Conservation (phyloP, 2,113 vertebrate species). For the Corvus moneduloides region DNA sequence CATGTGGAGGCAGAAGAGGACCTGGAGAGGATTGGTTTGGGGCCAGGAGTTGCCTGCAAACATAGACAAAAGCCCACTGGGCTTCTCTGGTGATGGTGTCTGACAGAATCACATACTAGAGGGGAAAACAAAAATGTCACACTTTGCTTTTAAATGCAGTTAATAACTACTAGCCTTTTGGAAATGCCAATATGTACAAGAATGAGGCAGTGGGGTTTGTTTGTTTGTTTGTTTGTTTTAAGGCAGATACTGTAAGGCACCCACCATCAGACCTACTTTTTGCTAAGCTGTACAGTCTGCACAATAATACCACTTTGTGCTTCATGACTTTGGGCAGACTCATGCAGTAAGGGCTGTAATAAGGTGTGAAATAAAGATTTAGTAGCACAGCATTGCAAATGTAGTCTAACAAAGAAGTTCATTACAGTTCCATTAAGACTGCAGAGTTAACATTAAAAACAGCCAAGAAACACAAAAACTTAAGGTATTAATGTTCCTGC, state of each 20-base stretch:
- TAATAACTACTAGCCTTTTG: neutral
- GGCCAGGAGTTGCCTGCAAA: neutral
- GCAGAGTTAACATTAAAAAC: slow-evolving; percentile 13
- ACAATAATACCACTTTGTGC: neutral
- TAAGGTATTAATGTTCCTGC: neutral
- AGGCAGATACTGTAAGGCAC: neutral
- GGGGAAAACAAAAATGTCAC: neutral
- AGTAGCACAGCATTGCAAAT: slow-evolving; percentile 17
- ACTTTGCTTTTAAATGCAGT: neutral
- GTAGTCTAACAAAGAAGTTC: slow-evolving; percentile 37
- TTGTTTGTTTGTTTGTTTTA: neutral
- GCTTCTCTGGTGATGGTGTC: neutral
- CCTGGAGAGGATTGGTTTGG: neutral
- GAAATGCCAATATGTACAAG: neutral
- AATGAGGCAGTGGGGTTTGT: neutral
- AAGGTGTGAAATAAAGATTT: slow-evolving; percentile 61
- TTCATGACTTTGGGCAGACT: slow-evolving; percentile 7
- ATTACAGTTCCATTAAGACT: slow-evolving; percentile 46
- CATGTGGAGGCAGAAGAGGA: neutral
- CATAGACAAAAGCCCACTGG: neutral
- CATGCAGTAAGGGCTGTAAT: slow-evolving; percentile 16
- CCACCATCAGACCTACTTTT: neutral
- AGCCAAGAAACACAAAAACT: neutral
- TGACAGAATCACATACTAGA: neutral
- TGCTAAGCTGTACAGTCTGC: neutral